A percentile compares a stretch with the other conserved stretches of the same genome.
phyloP scores from a whole-genome alignment of 2,888 invertebrate species.

The Gortyna flavago region DNA sequence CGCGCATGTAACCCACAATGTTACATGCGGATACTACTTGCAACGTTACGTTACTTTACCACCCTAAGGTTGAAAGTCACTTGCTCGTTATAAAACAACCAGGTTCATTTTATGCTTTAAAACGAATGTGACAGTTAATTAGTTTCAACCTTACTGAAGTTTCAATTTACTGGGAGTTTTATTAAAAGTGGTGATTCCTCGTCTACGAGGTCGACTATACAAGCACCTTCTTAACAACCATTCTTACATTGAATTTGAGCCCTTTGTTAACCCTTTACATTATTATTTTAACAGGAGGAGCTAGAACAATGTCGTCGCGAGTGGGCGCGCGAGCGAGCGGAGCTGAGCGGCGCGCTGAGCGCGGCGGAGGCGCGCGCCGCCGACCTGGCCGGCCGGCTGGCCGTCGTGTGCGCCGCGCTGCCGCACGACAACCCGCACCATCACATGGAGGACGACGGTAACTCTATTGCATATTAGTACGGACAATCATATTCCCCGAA shows the following conservation, averaged over 20 bases:
- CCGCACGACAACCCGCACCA: constrained; percentile 85
- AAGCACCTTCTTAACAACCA: not conserved
- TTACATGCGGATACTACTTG: not conserved
- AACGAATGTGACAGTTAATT: no score
- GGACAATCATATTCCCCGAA: no score
- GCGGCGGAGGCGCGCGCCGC: constrained; percentile 93
- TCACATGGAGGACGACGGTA: constrained; percentile 84
- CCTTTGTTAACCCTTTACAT: not conserved
- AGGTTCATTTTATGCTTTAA: no score
- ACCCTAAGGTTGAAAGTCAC: no score
- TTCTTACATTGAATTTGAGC: not conserved
- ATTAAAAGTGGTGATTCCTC: no score
- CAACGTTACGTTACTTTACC: no score
- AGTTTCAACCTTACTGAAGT: no score
- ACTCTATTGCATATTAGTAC: not conserved
- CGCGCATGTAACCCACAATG: not conserved
- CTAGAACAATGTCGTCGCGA: constrained; percentile 93
- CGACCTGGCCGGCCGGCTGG: constrained; percentile 91
- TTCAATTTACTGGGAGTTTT: no score
- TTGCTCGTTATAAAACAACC: no score
- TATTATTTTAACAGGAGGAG: constrained; percentile 91
- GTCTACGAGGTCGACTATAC: no score
- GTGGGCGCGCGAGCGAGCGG: constrained; percentile 92
- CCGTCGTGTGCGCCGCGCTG: constrained; percentile 86
- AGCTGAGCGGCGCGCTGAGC: constrained; percentile 92